These are phyloP conservation scores for Virgularia gustaviana DNA, from an alignment of 92 coral and sea anemone species.

Conservation along the genomic window DNA sequence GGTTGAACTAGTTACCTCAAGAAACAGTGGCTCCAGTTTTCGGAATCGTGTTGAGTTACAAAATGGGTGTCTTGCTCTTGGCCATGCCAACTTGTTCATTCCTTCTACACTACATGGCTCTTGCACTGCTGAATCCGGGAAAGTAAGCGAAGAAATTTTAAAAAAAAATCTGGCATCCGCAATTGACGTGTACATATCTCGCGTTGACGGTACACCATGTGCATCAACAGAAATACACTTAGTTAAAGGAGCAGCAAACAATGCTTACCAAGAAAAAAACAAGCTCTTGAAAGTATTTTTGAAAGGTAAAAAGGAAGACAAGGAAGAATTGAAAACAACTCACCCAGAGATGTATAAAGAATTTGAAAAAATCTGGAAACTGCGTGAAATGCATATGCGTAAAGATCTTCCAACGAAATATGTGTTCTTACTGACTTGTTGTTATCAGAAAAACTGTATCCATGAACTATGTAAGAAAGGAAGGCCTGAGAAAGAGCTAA, in stretches of 20 bases:
- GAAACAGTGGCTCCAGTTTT: conserved; percentile 61
- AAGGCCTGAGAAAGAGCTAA: conserved; percentile 3
- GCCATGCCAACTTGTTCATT: conserved; percentile 61
- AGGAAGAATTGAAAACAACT: conserved; percentile 33
- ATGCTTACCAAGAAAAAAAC: conserved; percentile 35
- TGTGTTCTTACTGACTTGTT: conserved; percentile 46
- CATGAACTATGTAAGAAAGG: conserved; percentile 44
- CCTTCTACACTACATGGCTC: conserved; percentile 69
- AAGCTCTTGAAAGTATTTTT: conserved; percentile 42
- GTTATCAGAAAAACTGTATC: conserved; percentile 41
- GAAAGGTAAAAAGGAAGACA: conserved; percentile 51
- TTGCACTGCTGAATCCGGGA: conserved; percentile 42
- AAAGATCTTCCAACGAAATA: conserved; percentile 47
- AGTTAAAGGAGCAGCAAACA: conserved; percentile 52
- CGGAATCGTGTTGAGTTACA: conserved; percentile 59
- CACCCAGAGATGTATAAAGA: conserved; percentile 43
- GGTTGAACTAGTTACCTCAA: conserved; percentile 48
- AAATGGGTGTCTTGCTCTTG: conserved; percentile 64
- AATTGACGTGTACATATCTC: conserved; percentile 57
- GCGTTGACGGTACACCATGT: conserved; percentile 66
- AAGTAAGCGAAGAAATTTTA: conserved; percentile 44
- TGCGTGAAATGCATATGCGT: conserved; percentile 52
- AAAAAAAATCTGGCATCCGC: conserved; percentile 53
- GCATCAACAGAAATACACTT: conserved; percentile 56
- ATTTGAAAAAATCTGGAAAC: conserved; percentile 62